Evolutionary conservation across 2,888 invertebrate species (phyloP).

Genomic region (Pyrgus malvae): DNA sequence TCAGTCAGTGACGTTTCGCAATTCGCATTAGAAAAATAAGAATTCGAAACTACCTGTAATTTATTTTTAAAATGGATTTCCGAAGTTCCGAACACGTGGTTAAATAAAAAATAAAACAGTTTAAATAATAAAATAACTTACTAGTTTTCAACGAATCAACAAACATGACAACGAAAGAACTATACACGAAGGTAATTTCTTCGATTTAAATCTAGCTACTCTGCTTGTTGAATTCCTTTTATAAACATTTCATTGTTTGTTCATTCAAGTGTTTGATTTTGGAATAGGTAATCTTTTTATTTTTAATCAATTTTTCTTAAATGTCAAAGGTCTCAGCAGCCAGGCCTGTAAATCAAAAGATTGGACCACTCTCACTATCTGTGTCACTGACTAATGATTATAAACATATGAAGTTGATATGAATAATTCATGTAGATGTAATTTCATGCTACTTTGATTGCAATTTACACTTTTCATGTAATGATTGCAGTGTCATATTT

Average conservation of each 20-base stretch:
- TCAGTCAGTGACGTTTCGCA: constrained; percentile 69
- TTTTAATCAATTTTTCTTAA: constrained; percentile 34
- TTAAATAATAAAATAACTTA: constrained; percentile 36
- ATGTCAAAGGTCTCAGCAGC: neutral
- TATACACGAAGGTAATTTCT: constrained; percentile 74
- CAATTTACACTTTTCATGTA: constrained; percentile 7
- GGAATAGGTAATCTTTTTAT: neutral
- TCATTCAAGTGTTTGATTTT: constrained; percentile 37
- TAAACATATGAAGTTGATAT: constrained; percentile 28
- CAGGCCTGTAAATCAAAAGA: constrained; percentile 29
- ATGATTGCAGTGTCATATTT: neutral
- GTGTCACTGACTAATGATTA: constrained; percentile 40
- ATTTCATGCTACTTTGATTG: constrained; percentile 24
- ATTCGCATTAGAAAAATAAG: constrained; percentile 55
- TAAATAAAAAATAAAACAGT: constrained; percentile 54
- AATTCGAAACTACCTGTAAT: constrained; percentile 62
- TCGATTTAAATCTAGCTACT: constrained; percentile 38
- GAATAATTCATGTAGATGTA: constrained; percentile 38
- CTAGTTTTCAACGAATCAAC: constrained; percentile 31
- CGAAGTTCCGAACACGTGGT: constrained; percentile 59
- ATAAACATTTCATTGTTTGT: constrained; percentile 28
- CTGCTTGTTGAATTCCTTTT: constrained; percentile 25
- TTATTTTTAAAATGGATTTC: constrained; percentile 66
- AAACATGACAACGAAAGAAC: constrained; percentile 77
- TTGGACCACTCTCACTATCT: constrained; percentile 45